These are phyloP conservation scores for Empidonax traillii DNA, from an alignment of 2,113 vertebrate genomes.

Conservation along the genomic window DNA sequence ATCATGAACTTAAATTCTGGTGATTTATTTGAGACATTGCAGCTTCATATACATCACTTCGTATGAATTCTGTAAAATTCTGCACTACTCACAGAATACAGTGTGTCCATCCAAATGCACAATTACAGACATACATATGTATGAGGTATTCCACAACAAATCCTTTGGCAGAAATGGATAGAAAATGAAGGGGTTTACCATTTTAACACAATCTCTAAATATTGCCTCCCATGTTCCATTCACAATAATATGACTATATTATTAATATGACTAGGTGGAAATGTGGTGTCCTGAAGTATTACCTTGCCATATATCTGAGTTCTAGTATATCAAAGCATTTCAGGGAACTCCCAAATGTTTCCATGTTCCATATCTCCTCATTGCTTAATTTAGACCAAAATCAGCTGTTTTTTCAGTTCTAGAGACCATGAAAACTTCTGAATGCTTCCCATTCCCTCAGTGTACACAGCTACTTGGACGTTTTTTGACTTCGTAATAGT, in stretches of 20 bases:
- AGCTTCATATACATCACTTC: not conserved
- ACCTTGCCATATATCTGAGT: not conserved
- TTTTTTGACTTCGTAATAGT: not conserved
- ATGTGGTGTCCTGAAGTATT: not conserved
- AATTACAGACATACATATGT: not conserved
- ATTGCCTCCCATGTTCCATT: not conserved
- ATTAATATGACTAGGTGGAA: not conserved
- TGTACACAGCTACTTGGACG: not conserved
- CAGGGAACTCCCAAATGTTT: not conserved
- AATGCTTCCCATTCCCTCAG: not conserved
- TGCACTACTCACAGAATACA: not conserved
- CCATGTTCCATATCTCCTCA: not conserved
- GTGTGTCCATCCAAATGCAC: not conserved
- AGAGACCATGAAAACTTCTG: not conserved
- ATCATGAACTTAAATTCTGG: not conserved
- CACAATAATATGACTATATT: not conserved
- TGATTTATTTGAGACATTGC: not conserved
- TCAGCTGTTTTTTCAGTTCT: not conserved
- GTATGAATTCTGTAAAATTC: not conserved
- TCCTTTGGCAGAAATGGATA: not conserved
- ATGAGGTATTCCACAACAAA: not conserved
- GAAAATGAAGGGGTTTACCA: not conserved
- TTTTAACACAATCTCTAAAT: not conserved
- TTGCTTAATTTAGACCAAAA: not conserved
- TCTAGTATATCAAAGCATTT: not conserved